Evolutionary conservation across 30 jellyfish, hydroid and myxozoan genomes (phyloP), one percentile per base, ranked within the genome.

Genomic region (Hydractinia symbiolongicarpus): DNA sequence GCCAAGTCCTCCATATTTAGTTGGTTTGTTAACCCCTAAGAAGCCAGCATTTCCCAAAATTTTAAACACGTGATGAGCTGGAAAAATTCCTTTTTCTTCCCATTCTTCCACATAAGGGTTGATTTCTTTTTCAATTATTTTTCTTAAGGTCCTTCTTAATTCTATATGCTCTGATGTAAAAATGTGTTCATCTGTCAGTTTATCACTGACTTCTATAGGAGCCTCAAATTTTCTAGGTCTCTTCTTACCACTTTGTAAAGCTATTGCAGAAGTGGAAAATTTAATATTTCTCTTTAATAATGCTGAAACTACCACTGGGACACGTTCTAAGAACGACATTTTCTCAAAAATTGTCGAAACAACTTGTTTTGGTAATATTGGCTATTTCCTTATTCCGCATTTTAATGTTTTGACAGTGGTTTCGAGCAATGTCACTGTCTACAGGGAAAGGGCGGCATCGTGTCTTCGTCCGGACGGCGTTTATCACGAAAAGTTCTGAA

Each of bases 1-100:
- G 20, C 97, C 97, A 11, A 90, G 86, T 8, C 97, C 97, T 70
- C 97, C 97, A 73, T 84, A 90, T 78, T 90, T 95, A 9, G 78
- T 88, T 44, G 97, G 97, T 67, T 90, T 90, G 11, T 84, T 86
- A 9, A 90, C 95, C 8, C 97, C 97, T 10, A 90, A 88, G 55
- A 85, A 89, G 13, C 97, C 97, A 11, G 97, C 97, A 81, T 77
- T 88, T 11, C 97, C 97, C 9, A 90, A 86, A 10, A 66, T 81
- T 76, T 90, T 90, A 91, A 90, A 90, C 13, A 90, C 91, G 55
- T 85, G 72, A 72, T 90, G 97, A 8, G 95, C 97, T 5, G 97
- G 97, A 64, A 85, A 90, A 4, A 53, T 61, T 50, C 89, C 92
- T 58, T 79, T 90, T 55, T 78, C 93, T 58, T 90, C 97, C 97